These are phyloP conservation scores for Vespertilio murinus DNA, from an alignment of 2,797 vertebrate genomes.

Conservation along the genomic window DNA sequence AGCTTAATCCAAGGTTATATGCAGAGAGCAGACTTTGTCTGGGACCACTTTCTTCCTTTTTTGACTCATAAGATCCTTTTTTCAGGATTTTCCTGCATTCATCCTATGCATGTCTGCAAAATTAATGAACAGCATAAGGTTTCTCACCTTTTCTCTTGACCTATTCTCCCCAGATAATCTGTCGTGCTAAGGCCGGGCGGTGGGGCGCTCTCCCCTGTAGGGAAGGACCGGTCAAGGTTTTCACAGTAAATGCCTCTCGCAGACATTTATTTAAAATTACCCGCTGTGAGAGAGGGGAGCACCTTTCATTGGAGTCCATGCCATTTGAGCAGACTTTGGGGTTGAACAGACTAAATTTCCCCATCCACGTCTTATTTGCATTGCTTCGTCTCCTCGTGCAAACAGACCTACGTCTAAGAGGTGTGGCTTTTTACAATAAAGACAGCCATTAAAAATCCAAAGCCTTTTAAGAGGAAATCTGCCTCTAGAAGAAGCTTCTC, in stretches of 20 bases:
- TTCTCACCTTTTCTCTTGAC: neutral
- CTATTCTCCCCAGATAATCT: neutral
- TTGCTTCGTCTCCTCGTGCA: neutral
- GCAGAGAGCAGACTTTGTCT: neutral
- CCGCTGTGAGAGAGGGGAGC: neutral
- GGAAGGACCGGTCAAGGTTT: neutral
- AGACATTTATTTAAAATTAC: conserved; percentile 16
- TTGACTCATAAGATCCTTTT: neutral
- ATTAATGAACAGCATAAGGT: neutral
- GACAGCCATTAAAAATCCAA: neutral
- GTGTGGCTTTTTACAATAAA: conserved; percentile 42
- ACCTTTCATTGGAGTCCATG: neutral
- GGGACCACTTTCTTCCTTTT: neutral
- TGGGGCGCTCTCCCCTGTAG: neutral
- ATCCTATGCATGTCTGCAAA: conserved; percentile 7
- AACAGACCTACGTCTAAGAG: neutral
- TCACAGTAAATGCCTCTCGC: neutral
- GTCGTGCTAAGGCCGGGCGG: neutral
- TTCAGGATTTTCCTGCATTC: neutral
- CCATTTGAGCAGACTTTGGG: neutral
- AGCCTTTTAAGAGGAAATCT: conserved; percentile 28
- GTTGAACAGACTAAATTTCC: neutral
- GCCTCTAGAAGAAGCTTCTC: conserved; percentile 16
- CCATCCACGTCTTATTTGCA: neutral
- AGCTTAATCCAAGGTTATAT: neutral